Percentiles rank a stretch among this genome's conserved stretches.
These are phyloP conservation scores for Eudyptes chrysolophus DNA, from an alignment of 2,113 vertebrate species.

Conservation along the genomic window DNA sequence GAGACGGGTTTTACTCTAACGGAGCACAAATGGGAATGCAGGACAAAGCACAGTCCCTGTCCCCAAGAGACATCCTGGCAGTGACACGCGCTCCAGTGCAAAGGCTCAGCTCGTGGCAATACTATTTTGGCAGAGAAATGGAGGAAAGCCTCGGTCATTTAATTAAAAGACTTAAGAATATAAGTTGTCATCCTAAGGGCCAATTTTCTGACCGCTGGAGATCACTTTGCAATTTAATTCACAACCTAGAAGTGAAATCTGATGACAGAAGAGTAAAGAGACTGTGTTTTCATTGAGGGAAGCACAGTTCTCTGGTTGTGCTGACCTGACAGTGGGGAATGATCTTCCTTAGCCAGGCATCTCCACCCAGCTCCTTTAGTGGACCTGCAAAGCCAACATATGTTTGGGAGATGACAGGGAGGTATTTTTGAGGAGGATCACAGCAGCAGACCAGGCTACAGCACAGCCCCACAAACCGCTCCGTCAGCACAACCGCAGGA, in stretches of 20 bases:
- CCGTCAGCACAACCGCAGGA: neutral
- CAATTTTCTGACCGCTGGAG: conserved; percentile 35
- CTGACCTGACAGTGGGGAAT: neutral
- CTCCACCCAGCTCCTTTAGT: neutral
- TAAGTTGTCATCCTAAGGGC: conserved; percentile 32
- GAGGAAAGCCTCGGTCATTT: neutral
- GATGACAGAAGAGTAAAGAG: conserved; percentile 25
- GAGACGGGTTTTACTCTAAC: neutral
- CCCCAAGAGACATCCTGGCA: neutral
- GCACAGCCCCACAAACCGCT: neutral
- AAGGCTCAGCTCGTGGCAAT: neutral
- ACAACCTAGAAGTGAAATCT: conserved; percentile 40
- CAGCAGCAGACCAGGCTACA: neutral
- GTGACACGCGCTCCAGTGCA: accelerated
- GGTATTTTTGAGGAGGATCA: neutral
- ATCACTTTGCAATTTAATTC: conserved; percentile 45
- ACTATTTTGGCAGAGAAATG: neutral
- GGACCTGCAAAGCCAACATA: neutral
- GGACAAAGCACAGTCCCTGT: neutral
- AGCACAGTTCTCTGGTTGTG: neutral
- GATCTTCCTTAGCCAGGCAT: neutral
- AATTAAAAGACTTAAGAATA: conserved; percentile 44
- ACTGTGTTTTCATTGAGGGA: neutral
- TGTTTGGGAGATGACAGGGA: neutral
- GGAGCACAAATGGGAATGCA: neutral